Base-by-base conservation (phyloP, 2,797 vertebrate species). In the Mormyrus hasselquistii region DNA sequence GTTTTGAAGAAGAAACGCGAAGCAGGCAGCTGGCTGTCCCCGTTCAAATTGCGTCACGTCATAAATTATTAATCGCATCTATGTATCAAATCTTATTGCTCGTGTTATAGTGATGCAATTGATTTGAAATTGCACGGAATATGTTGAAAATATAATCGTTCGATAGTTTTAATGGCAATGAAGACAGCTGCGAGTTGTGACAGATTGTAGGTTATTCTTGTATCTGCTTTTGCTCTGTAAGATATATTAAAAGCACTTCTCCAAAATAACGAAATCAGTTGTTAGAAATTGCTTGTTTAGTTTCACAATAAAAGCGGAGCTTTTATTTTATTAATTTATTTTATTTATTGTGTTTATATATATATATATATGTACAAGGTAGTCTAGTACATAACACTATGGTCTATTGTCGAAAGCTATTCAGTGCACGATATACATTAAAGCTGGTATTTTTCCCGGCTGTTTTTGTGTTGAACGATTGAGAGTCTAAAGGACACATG, bases 21-120 rank as follows among this genome's bases (percentile, higher is more conserved):
- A 19, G 34, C 73, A 49, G 47, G 38, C 82, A n/a, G 82, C 82
- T 84, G 82, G n/a, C 82, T 8, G 82, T 25, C 47, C 47, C n/a
- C 7, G 47, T 84, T 47, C 41, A 50, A 25, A 25, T 84, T 22
- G 22, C 82, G 82, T 84, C 82, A 84, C 82, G n/a, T 49, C 41
- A 84, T 84, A 50, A 84, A 84, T 84, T 84, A 84, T 84, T 84
- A 84, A 84, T 84, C 19, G 47, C 16, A 29, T 49, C 44, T 44
- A 49, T 50, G 82, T 49, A 84, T 49, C 47, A 22, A 50, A 84
- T 52, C 47, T 49, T 49, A 22, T 25, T 22, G 41, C 41, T n/a
- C 8, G 41, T 44, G 79, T 22, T 22, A 50, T 50, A 25, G 82
- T 50, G 82, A 84, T 22, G 73, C 73, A 50, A 25, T 50, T 8